Conservation (phyloP, 2,113 vertebrate genomes). For the Neomonachus schauinslandi region DNA sequence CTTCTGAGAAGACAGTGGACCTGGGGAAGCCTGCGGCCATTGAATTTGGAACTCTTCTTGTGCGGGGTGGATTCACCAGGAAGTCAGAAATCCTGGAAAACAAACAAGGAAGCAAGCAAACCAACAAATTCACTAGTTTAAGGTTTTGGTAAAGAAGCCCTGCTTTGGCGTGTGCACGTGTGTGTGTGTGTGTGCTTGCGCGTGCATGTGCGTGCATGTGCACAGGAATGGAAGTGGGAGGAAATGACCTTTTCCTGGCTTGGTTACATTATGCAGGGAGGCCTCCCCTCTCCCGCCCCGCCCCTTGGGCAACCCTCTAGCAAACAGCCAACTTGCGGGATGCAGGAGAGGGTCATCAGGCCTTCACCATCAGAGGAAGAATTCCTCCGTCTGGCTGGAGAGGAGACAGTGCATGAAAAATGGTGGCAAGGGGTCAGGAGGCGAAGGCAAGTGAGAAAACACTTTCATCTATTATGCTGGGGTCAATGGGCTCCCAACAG, state of each 20-base stretch:
- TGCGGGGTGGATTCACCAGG: background rate
- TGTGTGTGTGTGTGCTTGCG: fast-evolving
- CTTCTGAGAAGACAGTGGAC: background rate
- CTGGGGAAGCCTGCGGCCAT: too few relatives aligned
- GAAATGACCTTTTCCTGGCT: constrained; percentile 60
- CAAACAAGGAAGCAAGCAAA: background rate
- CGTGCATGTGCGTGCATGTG: too few relatives aligned
- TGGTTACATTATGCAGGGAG: background rate
- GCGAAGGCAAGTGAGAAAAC: constrained; percentile 75
- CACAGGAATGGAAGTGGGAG: background rate
- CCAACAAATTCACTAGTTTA: background rate
- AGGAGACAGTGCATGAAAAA: constrained; percentile 82
- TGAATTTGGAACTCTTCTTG: background rate
- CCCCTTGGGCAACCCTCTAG: background rate
- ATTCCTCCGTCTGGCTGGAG: constrained; percentile 70
- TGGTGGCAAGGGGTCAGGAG: constrained; percentile 82
- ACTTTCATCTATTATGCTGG: constrained; percentile 82
- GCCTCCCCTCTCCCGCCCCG: background rate
- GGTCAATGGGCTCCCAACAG: constrained; percentile 79
- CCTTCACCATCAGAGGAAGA: constrained; percentile 68
- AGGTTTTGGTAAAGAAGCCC: background rate
- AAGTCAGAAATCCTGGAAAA: background rate
- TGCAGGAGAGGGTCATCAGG: constrained; percentile 56
- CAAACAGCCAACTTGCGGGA: constrained; percentile 23
- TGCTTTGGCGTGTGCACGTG: background rate